Conservation (phyloP, 1,140 invertebrate genomes). For the Bombus waltoni region DNA sequence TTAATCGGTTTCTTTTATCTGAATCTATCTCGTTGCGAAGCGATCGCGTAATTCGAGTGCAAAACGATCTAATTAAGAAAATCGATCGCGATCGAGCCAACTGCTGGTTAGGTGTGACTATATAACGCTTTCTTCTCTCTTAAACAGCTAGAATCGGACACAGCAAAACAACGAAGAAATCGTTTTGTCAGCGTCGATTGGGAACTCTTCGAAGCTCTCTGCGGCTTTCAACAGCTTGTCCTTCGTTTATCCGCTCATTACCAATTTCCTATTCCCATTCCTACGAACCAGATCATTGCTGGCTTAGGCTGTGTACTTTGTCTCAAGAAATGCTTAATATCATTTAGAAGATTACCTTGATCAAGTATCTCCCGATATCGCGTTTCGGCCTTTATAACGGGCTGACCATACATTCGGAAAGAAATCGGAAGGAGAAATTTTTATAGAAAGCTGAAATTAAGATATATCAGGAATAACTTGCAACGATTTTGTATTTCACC, state of each 20-base stretch:
- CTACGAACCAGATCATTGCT: background rate
- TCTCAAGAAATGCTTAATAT: conserved; percentile 16
- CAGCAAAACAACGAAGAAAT: background rate
- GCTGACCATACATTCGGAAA: no score
- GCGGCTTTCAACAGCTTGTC: background rate
- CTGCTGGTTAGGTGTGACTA: no score
- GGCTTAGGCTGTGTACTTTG: background rate
- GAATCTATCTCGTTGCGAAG: conserved; percentile 30
- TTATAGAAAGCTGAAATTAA: background rate
- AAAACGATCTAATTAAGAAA: conserved; percentile 53
- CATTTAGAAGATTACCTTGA: background rate
- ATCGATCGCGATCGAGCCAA: conserved; percentile 29
- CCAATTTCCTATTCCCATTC: no score
- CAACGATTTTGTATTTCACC: background rate
- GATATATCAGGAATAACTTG: background rate
- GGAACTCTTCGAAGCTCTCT: background rate
- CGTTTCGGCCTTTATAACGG: background rate
- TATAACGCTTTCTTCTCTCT: background rate
- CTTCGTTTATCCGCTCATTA: background rate
- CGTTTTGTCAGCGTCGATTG: background rate
- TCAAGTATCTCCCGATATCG: conserved; percentile 7
- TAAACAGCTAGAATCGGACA: background rate
- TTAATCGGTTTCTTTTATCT: conserved; percentile 29
- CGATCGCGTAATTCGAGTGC: conserved; percentile 38
- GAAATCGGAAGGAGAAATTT: background rate